Conservation (phyloP, 2,113 vertebrate genomes). For the Callithrix jacchus region DNA sequence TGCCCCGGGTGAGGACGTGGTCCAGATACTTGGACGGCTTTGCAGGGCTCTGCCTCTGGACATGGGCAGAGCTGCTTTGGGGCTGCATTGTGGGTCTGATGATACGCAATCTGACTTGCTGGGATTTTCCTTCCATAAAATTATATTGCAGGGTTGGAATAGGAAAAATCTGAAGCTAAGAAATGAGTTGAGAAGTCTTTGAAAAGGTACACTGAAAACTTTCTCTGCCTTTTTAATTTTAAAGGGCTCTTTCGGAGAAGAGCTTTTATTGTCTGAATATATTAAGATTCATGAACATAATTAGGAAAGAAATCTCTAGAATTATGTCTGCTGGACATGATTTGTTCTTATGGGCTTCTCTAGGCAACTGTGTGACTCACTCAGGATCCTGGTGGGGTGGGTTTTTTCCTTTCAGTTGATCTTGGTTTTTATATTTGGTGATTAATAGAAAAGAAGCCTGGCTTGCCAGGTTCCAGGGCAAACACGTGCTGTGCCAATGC, state of each 20-base stretch:
- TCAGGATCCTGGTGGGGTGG: background rate
- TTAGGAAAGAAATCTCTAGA: conserved; percentile 44
- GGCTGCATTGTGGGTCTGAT: background rate
- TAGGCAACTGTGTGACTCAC: background rate
- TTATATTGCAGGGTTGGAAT: background rate
- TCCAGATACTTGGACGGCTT: background rate
- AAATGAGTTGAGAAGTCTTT: conserved; percentile 56
- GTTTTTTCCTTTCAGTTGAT: background rate
- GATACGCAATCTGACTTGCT: background rate
- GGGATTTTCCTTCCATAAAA: background rate
- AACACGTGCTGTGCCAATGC: fast-evolving
- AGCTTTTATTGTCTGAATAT: conserved; percentile 63
- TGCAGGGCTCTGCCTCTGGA: background rate
- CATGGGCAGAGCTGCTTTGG: background rate
- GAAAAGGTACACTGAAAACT: conserved; percentile 52
- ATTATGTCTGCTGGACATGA: conserved; percentile 7
- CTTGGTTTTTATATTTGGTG: background rate
- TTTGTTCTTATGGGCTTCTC: background rate
- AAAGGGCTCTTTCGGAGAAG: conserved; percentile 35
- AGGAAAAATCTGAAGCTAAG: conserved; percentile 10
- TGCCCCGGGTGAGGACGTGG: conserved; percentile 91
- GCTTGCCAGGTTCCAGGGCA: background rate
- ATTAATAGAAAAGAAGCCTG: background rate
- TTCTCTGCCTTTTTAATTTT: conserved; percentile 39
- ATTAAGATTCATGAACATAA: conserved; percentile 9